These are phyloP conservation scores for Pectinophora gossypiella DNA, from an alignment of 1,140 invertebrate species.

Conservation along the genomic window DNA sequence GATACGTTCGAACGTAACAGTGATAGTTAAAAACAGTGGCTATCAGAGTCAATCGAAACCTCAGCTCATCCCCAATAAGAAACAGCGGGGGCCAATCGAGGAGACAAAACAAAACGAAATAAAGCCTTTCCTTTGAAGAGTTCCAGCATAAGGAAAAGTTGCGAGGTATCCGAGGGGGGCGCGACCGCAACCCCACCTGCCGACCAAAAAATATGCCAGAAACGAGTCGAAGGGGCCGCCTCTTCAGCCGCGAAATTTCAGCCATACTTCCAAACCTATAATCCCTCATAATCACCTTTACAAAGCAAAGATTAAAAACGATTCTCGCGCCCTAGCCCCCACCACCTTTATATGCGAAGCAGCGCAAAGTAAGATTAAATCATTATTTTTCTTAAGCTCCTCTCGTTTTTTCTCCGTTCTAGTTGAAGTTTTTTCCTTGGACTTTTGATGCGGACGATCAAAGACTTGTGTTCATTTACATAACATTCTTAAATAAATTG, in stretches of 20 bases:
- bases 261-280: slow-evolving; percentile 75
- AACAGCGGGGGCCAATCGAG: slow-evolving; percentile 21
- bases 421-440: slow-evolving; percentile 67
- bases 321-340: slow-evolving; percentile 56
- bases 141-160: slow-evolving; percentile 65
- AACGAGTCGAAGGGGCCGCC: slow-evolving; percentile 56
- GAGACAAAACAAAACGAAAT: slow-evolving; percentile 57
- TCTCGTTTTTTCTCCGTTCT: slow-evolving; percentile 65
- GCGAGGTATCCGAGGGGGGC: slow-evolving; percentile 43
- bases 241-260: slow-evolving; percentile 68
- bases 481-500: slow-evolving; percentile 75
- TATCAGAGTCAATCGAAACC: slow-evolving; percentile 14
- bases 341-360: slow-evolving; percentile 69
- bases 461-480: slow-evolving; percentile 74
- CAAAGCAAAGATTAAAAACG: slow-evolving; percentile 78
- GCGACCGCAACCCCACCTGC: slow-evolving; percentile 59
- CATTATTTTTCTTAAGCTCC: slow-evolving; percentile 75
- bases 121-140: slow-evolving; percentile 65
- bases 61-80: slow-evolving; percentile 43
- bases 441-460: slow-evolving; percentile 73
- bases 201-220: slow-evolving; percentile 64
- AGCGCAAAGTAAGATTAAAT: slow-evolving; percentile 72
- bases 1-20: too few relatives aligned
- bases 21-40: too few relatives aligned
- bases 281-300: slow-evolving; percentile 77